Evolutionary conservation across 2,113 vertebrate genomes (phyloP).

Genomic region (Carassius carassius): DNA sequence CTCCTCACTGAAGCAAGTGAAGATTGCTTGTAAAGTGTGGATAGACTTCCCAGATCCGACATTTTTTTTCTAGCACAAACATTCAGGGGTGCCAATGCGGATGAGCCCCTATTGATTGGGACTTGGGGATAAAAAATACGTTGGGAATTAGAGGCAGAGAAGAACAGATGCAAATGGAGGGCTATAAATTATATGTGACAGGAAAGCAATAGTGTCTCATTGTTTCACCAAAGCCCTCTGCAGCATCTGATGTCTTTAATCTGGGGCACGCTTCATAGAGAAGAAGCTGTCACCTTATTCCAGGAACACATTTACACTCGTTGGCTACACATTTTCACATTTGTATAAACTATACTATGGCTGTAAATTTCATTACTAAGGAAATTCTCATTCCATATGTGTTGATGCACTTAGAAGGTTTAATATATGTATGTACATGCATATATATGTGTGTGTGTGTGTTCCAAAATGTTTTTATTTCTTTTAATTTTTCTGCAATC

Average conservation of each 20-base stretch:
- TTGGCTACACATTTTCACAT: conserved; percentile 41
- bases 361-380: conserved; percentile 12
- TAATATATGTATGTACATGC: too few relatives aligned
- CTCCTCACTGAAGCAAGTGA: conserved; percentile 51
- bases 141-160: conserved; percentile 82
- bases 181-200: conserved; percentile 96
- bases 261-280: conserved; percentile 84
- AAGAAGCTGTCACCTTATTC: conserved; percentile 50
- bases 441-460: too few relatives aligned
- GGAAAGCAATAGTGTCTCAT: conserved; percentile 92
- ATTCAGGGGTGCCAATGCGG: conserved; percentile 76
- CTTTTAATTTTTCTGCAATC: too few relatives aligned
- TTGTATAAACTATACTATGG: conserved; percentile 35
- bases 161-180: conserved; percentile 90
- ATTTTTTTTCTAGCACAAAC: conserved; percentile 57
- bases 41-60: conserved; percentile 53
- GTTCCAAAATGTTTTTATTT: too few relatives aligned
- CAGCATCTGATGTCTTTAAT: conserved; percentile 88
- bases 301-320: conserved; percentile 54
- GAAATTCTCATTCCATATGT: background rate
- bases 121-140: conserved; percentile 74
- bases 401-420: background rate
- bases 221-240: conserved; percentile 84
- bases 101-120: conserved; percentile 84
- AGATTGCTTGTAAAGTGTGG: conserved; percentile 54